Percentiles rank a stretch among this genome's conserved stretches.
phyloP scores from a whole-genome alignment of 2,888 invertebrate genomes.

The Ormyrus labotus region DNA sequence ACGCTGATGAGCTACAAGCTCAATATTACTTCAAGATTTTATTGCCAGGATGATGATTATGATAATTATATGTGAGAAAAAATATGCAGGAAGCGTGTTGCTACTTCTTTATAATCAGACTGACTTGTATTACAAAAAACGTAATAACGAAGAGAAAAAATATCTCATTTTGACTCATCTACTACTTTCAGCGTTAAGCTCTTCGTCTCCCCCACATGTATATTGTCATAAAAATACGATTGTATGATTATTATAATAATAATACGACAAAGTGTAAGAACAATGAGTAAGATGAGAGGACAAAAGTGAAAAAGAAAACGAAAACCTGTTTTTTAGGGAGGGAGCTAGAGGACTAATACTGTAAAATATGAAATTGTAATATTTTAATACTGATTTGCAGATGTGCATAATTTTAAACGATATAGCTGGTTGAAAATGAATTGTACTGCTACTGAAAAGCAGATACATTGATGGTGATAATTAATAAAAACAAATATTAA shows the following conservation, averaged over 20 bases:
- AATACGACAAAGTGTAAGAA: conserved; percentile 58
- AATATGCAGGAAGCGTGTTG: conserved; percentile 61
- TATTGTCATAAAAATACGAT: conserved; percentile 62
- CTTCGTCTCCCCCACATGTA: conserved; percentile 63
- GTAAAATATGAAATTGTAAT: conserved; percentile 76
- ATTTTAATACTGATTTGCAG: conserved; percentile 77
- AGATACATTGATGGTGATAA: conserved; percentile 63
- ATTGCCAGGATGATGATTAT: conserved; percentile 59
- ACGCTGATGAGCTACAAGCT: conserved; percentile 57
- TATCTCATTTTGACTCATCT: conserved; percentile 50
- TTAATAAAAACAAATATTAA: conserved; percentile 71
- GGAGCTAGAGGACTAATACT: conserved; percentile 65
- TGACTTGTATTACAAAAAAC: conserved; percentile 59
- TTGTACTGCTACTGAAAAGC: conserved; percentile 69
- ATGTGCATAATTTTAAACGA: conserved; percentile 74
- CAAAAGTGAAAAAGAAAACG: conserved; percentile 49
- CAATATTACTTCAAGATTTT: conserved; percentile 55
- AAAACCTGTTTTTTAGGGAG: conserved; percentile 58
- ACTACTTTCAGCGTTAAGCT: conserved; percentile 56
- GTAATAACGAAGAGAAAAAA: conserved; percentile 43
- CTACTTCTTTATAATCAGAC: conserved; percentile 64
- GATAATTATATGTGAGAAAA: conserved; percentile 61
- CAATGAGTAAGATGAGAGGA: conserved; percentile 45
- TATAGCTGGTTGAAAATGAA: conserved; percentile 72
- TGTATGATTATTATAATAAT: conserved; percentile 61